Conservation (phyloP, 2,113 vertebrate species). For the Apteryx mantelli region DNA sequence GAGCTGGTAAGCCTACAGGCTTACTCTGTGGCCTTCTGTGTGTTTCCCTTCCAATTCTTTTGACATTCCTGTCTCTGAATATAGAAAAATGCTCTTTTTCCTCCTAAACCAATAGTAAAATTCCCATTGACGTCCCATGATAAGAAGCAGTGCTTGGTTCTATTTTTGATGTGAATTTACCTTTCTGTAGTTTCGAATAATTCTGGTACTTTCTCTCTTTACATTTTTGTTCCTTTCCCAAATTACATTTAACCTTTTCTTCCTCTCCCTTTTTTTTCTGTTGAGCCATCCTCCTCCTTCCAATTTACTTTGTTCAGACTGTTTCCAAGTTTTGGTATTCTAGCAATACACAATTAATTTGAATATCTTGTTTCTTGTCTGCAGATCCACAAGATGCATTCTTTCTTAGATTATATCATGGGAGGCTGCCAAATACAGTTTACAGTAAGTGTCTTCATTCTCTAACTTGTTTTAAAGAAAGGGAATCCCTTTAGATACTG, state of each 20-base stretch:
- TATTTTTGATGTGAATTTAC: not conserved
- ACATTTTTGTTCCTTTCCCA: not conserved
- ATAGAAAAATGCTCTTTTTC: not conserved
- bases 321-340: not conserved
- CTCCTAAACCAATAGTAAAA: not conserved
- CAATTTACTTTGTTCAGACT: not conserved
- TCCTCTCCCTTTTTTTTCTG: not conserved
- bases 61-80: not conserved
- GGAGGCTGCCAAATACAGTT: slow-evolving; percentile 99
- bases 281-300: not conserved
- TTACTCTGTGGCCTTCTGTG: not conserved
- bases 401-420: slow-evolving; percentile 99
- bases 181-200: not conserved
- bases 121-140: not conserved
- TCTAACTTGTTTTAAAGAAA: not conserved
- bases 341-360: slow-evolving; percentile 2
- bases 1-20: not conserved
- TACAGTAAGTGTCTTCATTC: slow-evolving; percentile 85
- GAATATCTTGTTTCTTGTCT: slow-evolving; percentile 37
- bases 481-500: not conserved
- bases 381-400: slow-evolving; percentile 99
- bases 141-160: not conserved
- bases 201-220: not conserved
- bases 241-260: not conserved
- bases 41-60: not conserved